Base-by-base conservation (phyloP, 1,140 invertebrate genomes). In the Rhysida immarginata region DNA sequence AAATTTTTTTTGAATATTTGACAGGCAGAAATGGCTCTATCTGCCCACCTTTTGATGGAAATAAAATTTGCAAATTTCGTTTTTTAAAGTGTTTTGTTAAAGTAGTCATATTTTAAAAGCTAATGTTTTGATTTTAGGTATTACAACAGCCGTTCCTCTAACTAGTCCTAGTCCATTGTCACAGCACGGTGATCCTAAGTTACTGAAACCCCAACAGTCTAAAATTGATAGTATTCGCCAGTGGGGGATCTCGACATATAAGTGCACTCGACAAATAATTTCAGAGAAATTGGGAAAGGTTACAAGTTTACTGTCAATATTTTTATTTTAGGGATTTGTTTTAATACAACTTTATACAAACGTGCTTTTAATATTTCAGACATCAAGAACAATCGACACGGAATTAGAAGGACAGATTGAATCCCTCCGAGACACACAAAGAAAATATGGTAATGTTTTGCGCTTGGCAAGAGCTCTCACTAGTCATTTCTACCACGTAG, bases 231-330 rank as follows among this genome's bases (percentile, higher is more conserved):
- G 83, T 35, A 75, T 96, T 42, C 90, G 88, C 69, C 90, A 88
- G 65, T 97, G 94, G 94, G 89, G 90, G 65, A 87, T 96, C 66
- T 94, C 91, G 54, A 96, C 93, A 1, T 96, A 94, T 67, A 96
- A 96, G 71, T 96, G 91, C 67, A 96, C 92, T 0, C 87, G 87
- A 61, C 93, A 97, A 69, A 76, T 94, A 44, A 82, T 97, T 71
- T 88, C 92, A 65, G 92, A 96, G 69, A 93, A 90, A 72, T 74
- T 96, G 45, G 93, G 93, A 1, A 95, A 95, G 75, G 83, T 58
- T 26, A 25, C 16, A 8, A 45, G 5, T 35, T 35, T 8, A 35
- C 16, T 16, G 5, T 35, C 16, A 35, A 16, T 35, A 8, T 35
- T 35, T 35, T 35, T 35, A 16, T 8, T 35, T 8, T 35, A 16